Percentiles rank a stretch among this genome's conserved stretches.
Conservation (phyloP, 2,113 vertebrate genomes). For the Herpailurus yagouaroundi region DNA sequence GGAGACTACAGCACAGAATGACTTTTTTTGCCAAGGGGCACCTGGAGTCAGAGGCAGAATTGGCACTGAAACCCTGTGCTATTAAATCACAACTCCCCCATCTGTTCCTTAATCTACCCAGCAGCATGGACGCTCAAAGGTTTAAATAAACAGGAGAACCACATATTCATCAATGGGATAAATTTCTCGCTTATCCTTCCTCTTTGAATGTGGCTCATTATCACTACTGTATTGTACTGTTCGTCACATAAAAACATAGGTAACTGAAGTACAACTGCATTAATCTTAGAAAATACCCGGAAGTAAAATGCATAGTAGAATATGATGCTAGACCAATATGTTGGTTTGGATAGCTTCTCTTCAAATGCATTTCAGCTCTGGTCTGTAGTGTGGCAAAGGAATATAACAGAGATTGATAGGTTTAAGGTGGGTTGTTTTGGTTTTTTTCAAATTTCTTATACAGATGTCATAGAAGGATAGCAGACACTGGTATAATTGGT, state of each 20-base stretch:
- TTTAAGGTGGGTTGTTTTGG: background rate
- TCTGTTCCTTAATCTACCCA: background rate
- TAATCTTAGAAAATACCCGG: constrained; percentile 26
- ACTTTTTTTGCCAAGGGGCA: constrained; percentile 23
- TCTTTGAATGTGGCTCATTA: background rate
- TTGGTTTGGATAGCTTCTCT: background rate
- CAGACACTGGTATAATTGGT: background rate
- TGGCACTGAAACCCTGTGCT: background rate
- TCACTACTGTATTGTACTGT: background rate
- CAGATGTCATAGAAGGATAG: background rate
- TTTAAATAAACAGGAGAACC: constrained; percentile 1
- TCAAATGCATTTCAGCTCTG: background rate
- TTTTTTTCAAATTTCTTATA: background rate
- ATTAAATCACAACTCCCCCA: constrained; percentile 28
- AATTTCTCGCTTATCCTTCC: constrained; percentile 1
- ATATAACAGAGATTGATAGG: background rate
- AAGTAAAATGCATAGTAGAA: background rate
- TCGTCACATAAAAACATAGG: background rate
- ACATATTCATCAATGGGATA: background rate
- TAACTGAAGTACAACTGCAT: background rate
- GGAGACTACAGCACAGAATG: background rate
- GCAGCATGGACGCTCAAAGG: background rate
- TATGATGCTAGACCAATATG: background rate
- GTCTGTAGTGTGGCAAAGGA: background rate
- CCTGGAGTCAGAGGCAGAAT: constrained; percentile 21